A percentile compares a stretch with the other conserved stretches of the same genome.
Conservation (phyloP, 2,113 vertebrate genomes). For the Siniperca chuatsi region DNA sequence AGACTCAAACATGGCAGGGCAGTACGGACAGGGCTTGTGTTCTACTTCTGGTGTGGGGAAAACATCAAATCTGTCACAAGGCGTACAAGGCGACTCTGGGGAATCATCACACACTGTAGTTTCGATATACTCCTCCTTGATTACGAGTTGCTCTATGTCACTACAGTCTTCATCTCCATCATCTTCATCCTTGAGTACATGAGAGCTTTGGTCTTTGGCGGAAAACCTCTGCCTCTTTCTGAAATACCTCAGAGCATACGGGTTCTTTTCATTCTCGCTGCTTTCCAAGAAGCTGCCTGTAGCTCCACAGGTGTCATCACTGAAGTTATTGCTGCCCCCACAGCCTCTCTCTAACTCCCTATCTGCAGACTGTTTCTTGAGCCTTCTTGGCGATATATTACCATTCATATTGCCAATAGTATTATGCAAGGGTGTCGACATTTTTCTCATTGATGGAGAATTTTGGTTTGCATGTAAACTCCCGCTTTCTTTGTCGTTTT, state of each 20-base stretch:
- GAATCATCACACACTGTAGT: constrained; percentile 56
- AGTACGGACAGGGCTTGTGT: constrained; percentile 92
- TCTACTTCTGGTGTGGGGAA: constrained; percentile 77
- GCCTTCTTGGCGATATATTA: constrained; percentile 87
- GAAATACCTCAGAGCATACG: constrained; percentile 65
- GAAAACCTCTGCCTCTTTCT: constrained; percentile 66
- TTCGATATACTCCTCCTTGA: constrained; percentile 79
- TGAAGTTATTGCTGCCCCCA: constrained; percentile 56
- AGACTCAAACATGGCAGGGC: constrained; percentile 94
- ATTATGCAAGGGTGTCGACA: constrained; percentile 89
- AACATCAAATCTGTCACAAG: constrained; percentile 47
- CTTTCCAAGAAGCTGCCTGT: constrained; percentile 70
- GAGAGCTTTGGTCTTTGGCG: constrained; percentile 58
- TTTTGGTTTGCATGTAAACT: constrained; percentile 84
- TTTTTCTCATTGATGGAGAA: constrained; percentile 80
- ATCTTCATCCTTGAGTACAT: constrained; percentile 36
- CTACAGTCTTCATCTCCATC: constrained; percentile 65
- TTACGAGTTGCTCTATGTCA: constrained; percentile 76
- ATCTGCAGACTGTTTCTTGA: constrained; percentile 53
- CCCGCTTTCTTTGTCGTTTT: constrained; percentile 76
- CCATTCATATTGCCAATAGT: constrained; percentile 89
- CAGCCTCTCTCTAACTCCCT: constrained; percentile 75
- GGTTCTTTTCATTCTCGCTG: constrained; percentile 65
- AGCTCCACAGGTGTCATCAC: constrained; percentile 48
- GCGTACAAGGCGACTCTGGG: constrained; percentile 18